Percentiles rank a stretch among this genome's conserved stretches.
phyloP scores from a whole-genome alignment of 2,113 vertebrate genomes.

The Ornithorhynchus anatinus region DNA sequence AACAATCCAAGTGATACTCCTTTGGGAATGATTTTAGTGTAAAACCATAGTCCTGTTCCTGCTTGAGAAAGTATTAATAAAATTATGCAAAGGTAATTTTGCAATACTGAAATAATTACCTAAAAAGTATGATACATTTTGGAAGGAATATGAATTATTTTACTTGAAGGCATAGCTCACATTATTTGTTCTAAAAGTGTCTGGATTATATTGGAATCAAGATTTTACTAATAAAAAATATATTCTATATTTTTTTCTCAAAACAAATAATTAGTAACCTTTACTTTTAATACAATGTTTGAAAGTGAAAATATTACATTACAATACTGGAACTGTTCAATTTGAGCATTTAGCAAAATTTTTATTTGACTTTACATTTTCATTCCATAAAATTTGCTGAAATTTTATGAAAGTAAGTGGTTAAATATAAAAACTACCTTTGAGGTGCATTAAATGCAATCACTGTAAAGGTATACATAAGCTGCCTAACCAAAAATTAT shows the following conservation, averaged over 20 bases:
- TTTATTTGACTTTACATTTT: neutral
- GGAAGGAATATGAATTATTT: neutral
- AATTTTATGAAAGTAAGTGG: neutral
- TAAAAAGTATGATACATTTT: neutral
- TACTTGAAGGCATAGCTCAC: neutral
- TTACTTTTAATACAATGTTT: slow-evolving; percentile 30
- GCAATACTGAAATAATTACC: neutral
- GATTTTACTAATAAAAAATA: slow-evolving; percentile 24
- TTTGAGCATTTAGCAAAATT: neutral
- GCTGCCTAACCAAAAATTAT: neutral
- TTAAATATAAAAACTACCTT: neutral
- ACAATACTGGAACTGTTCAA: slow-evolving; percentile 11
- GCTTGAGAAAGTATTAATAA: neutral
- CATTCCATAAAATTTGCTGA: neutral
- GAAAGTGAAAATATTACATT: slow-evolving; percentile 24
- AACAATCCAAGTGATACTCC: neutral
- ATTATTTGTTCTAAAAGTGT: slow-evolving; percentile 11
- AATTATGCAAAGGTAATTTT: neutral
- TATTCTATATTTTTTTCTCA: slow-evolving; percentile 33
- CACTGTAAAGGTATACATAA: neutral
- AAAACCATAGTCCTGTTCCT: no score
- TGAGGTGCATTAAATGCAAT: neutral
- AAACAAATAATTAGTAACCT: neutral
- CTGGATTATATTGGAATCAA: slow-evolving; percentile 7
- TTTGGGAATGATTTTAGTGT: neutral